Evolutionary conservation across 2,797 vertebrate species (phyloP), one percentile per base, ranked within the genome.

Genomic region (Onychomys leucogaster): DNA sequence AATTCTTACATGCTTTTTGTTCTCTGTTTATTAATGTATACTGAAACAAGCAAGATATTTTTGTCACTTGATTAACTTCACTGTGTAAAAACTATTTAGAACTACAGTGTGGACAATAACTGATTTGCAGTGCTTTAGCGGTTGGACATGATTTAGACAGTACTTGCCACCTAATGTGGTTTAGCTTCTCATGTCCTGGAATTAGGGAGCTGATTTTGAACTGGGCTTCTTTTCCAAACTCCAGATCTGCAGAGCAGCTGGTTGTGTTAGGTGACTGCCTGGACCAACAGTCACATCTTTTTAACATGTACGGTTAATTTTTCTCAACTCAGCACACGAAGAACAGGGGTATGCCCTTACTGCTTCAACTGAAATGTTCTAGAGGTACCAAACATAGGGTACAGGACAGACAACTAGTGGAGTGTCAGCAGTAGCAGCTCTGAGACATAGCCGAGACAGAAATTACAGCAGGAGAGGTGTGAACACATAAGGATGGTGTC

Each of bases 291-390:
- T 96, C 95, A 97, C 88, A 97, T 98, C 96, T 98, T 98, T 97
- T 98, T 97, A 98, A 95, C 96, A 97, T 96, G 98, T 98, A 98
- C 98, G 98, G 98, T 98, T 98, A 98, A 98, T 98, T 98, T 98
- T 98, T 94, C 96, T 98, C 95, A 77, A 98, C 94, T 98, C 98
- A 94, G 96, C 97, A 96, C 95, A 83, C 84, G 41, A 97, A 98
- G 94, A 98, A 92, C 96, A 83, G 86, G 76, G 94, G 92, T 92
- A 96, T 96, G 96, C 93, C 97, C 97, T 98, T 96, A 94, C 90
- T 96, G 98, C 97, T 97, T 98, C 98, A 98, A 97, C 97, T 98
- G 98, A 90, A 97, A 97, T 96, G 98, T 96, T 98, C 86, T 95
- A 94, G 89, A 80, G 86, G 78, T 55, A 92, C 91, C 57, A 97